These are phyloP conservation scores for Spisula subtruncata DNA, from an alignment of 2,888 invertebrate genomes.

Conservation along the genomic window DNA sequence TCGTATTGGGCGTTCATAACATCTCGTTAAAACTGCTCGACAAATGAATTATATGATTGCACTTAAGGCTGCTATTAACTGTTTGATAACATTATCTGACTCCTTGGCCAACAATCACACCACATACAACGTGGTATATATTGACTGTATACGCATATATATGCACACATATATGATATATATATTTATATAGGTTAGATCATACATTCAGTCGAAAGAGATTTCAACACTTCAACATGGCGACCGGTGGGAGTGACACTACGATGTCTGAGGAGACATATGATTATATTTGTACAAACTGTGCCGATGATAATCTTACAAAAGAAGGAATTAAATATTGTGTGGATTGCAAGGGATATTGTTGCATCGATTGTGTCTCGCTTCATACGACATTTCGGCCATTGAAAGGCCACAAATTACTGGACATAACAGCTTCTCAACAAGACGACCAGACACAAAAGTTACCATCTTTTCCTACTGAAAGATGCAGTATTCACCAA, in stretches of 20 bases:
- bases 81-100: too few species aligned
- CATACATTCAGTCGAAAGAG: background rate
- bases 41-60: too few species aligned
- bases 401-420: background rate
- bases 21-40: too few species aligned
- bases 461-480: conserved; percentile 6
- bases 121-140: too few species aligned
- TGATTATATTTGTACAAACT: background rate
- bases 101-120: too few species aligned
- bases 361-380: background rate
- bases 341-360: background rate
- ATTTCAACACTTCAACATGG: conserved; percentile 1
- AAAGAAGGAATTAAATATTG: background rate
- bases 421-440: background rate
- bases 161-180: too few species aligned
- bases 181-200: background rate
- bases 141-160: too few species aligned
- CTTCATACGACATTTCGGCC: background rate
- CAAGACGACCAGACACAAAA: background rate
- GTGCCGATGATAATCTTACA: background rate
- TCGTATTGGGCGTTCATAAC: too few species aligned
- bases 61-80: too few species aligned
- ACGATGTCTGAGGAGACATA: background rate
- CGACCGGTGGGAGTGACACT: background rate
- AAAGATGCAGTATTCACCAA: background rate